These are phyloP conservation scores for Pogonus chalceus DNA, from an alignment of 1,140 invertebrate species.

Conservation along the genomic window DNA sequence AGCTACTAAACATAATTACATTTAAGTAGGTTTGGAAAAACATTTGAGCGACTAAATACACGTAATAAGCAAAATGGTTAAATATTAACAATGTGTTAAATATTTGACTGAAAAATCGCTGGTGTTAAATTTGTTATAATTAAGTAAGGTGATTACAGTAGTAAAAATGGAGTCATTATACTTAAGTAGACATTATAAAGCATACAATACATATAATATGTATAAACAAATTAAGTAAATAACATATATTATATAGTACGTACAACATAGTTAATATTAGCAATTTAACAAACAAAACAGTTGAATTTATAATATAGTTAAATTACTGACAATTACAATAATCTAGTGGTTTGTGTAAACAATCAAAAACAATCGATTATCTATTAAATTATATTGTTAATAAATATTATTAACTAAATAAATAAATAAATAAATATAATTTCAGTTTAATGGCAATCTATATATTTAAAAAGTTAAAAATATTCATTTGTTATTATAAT, in stretches of 20 bases:
- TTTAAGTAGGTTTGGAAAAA: no score
- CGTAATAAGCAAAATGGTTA: no score
- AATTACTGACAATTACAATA: not conserved
- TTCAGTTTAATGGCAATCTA: no score
- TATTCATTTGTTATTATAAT: not conserved
- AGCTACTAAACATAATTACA: no score
- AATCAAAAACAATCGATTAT: not conserved
- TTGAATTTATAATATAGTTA: not conserved
- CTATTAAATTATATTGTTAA: not conserved
- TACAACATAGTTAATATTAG: not conserved
- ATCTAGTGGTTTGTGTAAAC: not conserved
- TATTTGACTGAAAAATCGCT: not conserved
- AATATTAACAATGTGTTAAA: no score
- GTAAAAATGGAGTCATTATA: not conserved
- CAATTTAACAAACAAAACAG: not conserved
- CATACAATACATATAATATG: not conserved
- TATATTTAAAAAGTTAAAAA: no score
- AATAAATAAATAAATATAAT: not conserved
- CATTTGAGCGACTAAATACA: no score
- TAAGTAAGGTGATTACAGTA: not conserved
- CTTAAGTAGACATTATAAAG: not conserved
- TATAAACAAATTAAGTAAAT: not conserved
- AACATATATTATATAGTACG: not conserved
- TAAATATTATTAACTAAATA: not conserved
- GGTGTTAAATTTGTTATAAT: not conserved